phyloP scores from a whole-genome alignment of 2,888 invertebrate genomes.

The Theretra japonica region DNA sequence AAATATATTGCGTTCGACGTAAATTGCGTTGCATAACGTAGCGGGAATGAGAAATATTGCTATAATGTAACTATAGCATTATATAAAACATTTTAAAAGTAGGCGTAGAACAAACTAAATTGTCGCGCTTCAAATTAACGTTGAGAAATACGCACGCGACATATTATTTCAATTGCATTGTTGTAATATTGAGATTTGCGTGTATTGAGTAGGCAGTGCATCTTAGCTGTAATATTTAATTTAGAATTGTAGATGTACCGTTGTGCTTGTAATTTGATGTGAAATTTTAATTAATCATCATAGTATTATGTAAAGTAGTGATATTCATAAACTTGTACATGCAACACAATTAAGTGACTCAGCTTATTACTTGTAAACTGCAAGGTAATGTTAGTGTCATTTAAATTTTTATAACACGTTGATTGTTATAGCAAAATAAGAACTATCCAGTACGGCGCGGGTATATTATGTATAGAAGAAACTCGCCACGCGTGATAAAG shows the following conservation, averaged over 20 bases:
- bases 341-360: no score
- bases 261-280: background rate
- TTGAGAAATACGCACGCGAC: background rate
- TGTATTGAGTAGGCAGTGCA: background rate
- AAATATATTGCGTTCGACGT: slow-evolving; percentile 40
- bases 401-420: no score
- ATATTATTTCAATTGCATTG: slow-evolving; percentile 10
- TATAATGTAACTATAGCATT: slow-evolving; percentile 35
- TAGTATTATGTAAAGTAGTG: no score
- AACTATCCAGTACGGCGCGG: no score
- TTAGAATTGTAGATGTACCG: no score
- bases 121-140: slow-evolving; percentile 21
- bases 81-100: slow-evolving; percentile 34
- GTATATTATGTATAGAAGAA: no score
- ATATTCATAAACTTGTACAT: no score
- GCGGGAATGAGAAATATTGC: slow-evolving; percentile 65
- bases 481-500: no score
- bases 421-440: no score
- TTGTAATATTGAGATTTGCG: background rate
- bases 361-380: no score
- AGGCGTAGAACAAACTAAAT: slow-evolving; percentile 28
- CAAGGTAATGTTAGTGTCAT: no score
- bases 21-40: slow-evolving; percentile 48
- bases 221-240: background rate
- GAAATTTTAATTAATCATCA: background rate